These are phyloP conservation scores for Copidosoma aretas DNA, from an alignment of 2,888 invertebrate species.

Conservation along the genomic window DNA sequence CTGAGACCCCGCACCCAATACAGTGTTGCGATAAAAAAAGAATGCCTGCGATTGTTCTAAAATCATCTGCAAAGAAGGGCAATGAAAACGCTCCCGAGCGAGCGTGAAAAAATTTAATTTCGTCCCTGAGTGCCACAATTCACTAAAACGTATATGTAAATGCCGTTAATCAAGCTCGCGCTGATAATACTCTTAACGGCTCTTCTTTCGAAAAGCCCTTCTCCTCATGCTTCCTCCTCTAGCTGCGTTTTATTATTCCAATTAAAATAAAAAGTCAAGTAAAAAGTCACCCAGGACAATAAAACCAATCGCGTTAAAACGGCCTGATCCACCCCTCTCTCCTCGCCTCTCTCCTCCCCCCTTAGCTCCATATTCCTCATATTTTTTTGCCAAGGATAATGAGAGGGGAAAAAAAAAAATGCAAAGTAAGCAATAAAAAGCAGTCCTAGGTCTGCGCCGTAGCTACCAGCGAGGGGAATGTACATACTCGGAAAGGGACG, in stretches of 20 bases:
- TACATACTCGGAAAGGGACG: too few relatives aligned
- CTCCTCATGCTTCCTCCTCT: too few relatives aligned
- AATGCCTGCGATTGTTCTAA: too few relatives aligned
- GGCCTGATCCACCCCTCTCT: too few relatives aligned
- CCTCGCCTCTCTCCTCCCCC: conserved; percentile 25
- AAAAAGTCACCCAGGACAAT: conserved; percentile 23
- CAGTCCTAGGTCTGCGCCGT: too few relatives aligned
- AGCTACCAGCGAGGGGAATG: too few relatives aligned
- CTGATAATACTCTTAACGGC: conserved; percentile 10
- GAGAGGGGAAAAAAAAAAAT: conserved; percentile 19
- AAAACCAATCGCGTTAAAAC: conserved; percentile 34
- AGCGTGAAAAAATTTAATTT: not conserved
- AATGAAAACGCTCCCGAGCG: too few relatives aligned
- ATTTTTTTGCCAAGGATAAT: not conserved
- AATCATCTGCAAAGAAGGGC: too few relatives aligned
- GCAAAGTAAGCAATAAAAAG: conserved; percentile 32
- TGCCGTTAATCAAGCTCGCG: conserved; percentile 13
- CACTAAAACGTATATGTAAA: conserved; percentile 16
- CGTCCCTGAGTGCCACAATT: not conserved
- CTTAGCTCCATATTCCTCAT: too few relatives aligned
- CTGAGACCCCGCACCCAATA: too few relatives aligned
- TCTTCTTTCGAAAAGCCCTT: too few relatives aligned
- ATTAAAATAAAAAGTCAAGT: conserved; percentile 25
- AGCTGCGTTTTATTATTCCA: conserved; percentile 29
- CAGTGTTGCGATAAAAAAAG: too few relatives aligned